Evolutionary conservation across 2,888 invertebrate species (phyloP), one percentile per base, ranked within the genome.

Genomic region (Muscina levida): DNA sequence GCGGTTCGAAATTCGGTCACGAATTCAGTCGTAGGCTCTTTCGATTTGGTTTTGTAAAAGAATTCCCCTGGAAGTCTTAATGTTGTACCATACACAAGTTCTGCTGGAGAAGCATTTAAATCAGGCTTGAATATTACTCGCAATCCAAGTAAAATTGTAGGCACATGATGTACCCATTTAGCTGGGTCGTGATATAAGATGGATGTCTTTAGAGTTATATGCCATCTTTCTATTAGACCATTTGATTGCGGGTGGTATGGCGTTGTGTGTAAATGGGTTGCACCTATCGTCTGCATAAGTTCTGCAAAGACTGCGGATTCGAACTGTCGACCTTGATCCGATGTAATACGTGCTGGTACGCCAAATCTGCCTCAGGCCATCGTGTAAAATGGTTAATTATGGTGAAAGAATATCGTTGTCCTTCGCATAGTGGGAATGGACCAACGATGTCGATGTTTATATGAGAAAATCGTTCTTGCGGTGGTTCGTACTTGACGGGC

Each of bases 271-370:
- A 48, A 46, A 26, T 72, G 72, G 0, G 73, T 65, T 2, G 78
- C 62, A 5, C 78, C 84, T 4, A 79, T 56, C 13, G 74, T n/a
- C 11, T 72, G 31, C 17, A 39, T 72, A 1, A 78, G 57, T 17
- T 79, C 68, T 1, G 17, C 37, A 11, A 83, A 82, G 1, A 79
- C 42, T 5, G n/a, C 24, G 2, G 68, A 73, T 22, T 81, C 81
- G 19, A 83, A 84, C 39, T 84, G 82, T 5, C 83, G 67, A 1
- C 81, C 80, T 26, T 57, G 53, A 24, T 82, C 79, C 10, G 82
- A 66, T 13, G 80, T 79, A 1, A 81, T 82, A 6, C 37, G 37
- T 37, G 37, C 37, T 37, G 37, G 37, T 37, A 37, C 37, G 37
- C n/a, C n/a, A n/a, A n/a, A n/a, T n/a, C n/a, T 37, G 37, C 5